Base-by-base conservation (phyloP, 1,140 invertebrate genomes). In the Aphelinus atriplicis region DNA sequence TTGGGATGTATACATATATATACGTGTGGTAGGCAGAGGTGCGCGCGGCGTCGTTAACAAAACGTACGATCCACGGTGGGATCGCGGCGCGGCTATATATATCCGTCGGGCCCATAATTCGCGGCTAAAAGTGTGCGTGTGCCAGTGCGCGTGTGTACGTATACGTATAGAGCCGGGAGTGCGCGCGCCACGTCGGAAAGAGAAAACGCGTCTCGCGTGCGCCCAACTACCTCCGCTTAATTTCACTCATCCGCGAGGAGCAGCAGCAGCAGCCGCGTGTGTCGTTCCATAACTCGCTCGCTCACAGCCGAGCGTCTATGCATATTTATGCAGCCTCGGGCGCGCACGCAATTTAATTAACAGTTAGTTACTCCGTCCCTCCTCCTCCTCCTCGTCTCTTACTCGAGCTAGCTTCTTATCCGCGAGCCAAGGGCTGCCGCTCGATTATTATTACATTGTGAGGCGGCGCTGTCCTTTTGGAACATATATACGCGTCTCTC, bases 261-360 rank as follows among this genome's bases (percentile, higher is more conserved):
- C 26, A 26, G 26, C 56, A 10, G 56, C 56, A 26, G 56, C 10
- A 26, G 56, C 58, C 6, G 45, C 61, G 61, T 63, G 7, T 26
- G 26, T 26, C 7, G 6, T 7, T 47, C 61, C 42, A n/a, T 63
- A 48, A 63, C 48, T 70, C 68, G 26, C 68, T 2, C 5, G 56
- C 67, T 10, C 26, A 26, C 26, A 26, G 26, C 55, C 65, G 65
- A 1, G 43, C n/a, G 47, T 7, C 47, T 9, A 56, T 10, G 2
- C 65, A 10, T 47, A n/a, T 67, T 67, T 47, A 55, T 42, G 7
- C 43, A 4, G 42, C 57, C 10, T 57, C 56, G 3, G 56, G 56
- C 56, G 26, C 26, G 26, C 56, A 10, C 60, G 71, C 51, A 42
- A 66, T 73, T 73, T 73, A 73, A 73, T 73, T 61, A 73, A 73